These are phyloP conservation scores for Acanthurus leucopareius DNA, from an alignment of 2,797 vertebrate genomes.

Conservation along the genomic window DNA sequence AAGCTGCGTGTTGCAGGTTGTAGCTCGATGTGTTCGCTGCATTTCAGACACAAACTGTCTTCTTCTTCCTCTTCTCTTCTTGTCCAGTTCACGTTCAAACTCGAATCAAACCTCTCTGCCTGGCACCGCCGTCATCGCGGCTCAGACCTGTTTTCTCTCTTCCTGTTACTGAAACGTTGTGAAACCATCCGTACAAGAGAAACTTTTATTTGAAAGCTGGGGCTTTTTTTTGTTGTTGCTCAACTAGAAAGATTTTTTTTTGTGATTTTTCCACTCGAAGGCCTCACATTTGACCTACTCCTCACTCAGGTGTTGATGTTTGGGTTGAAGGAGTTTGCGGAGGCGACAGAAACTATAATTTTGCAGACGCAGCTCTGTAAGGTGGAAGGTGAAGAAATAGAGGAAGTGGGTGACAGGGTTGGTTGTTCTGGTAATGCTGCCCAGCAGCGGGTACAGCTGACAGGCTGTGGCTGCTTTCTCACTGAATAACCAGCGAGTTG, in stretches of 20 bases:
- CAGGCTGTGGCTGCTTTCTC: background rate
- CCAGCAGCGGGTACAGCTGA: background rate
- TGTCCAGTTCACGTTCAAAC: background rate
- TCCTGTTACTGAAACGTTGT: background rate
- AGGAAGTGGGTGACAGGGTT: conserved; percentile 24
- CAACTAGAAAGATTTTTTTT: background rate
- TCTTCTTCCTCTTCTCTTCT: too few relatives aligned
- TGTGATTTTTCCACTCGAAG: conserved; percentile 2
- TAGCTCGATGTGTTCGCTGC: too few relatives aligned
- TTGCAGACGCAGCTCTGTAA: conserved; percentile 22
- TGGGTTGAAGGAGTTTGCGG: background rate
- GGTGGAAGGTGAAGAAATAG: conserved; percentile 12
- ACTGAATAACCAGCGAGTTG: background rate
- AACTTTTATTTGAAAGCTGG: background rate
- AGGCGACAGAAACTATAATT: conserved; percentile 8
- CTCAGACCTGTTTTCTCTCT: too few relatives aligned
- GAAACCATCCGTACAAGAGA: background rate
- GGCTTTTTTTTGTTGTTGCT: background rate
- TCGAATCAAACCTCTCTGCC: too few relatives aligned
- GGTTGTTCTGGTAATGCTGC: background rate
- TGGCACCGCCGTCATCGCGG: too few relatives aligned
- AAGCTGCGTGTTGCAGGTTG: background rate
- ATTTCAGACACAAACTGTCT: too few relatives aligned
- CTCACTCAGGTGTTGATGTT: background rate
- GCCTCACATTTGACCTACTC: conserved; percentile 27